Conservation (phyloP, 2,797 vertebrate genomes). For the Gallinago nigripennis region DNA sequence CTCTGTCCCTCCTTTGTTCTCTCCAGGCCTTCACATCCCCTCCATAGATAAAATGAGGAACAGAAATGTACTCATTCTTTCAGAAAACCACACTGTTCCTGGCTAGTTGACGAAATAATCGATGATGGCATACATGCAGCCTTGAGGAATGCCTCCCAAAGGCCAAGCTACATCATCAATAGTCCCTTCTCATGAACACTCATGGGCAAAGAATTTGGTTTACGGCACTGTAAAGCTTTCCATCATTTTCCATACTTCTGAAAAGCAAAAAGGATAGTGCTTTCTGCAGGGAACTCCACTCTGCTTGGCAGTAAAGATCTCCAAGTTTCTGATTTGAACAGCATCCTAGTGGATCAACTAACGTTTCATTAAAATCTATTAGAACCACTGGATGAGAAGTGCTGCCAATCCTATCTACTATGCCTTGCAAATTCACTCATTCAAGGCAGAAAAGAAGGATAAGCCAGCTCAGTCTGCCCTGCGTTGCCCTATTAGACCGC, state of each 20-base stretch:
- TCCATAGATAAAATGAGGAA: not conserved
- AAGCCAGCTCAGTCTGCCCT: not conserved
- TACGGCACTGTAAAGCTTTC: not conserved
- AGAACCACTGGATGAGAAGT: not conserved
- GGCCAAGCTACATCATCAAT: not conserved
- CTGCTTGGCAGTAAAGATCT: not conserved
- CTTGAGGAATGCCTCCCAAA: not conserved
- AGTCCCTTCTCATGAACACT: not conserved
- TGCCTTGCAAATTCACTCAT: not conserved
- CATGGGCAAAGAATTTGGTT: not conserved
- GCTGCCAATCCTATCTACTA: rapidly evolving
- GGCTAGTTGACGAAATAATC: not conserved
- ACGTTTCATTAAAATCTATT: not conserved
- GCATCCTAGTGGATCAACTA: not conserved
- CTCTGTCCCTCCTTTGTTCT: not conserved
- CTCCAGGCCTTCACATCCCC: not conserved
- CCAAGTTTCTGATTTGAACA: not conserved
- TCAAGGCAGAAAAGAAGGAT: not conserved
- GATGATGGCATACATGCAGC: not conserved
- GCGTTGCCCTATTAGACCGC: not conserved
- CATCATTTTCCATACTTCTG: not conserved
- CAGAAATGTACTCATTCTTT: not conserved
- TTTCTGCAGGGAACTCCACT: not conserved
- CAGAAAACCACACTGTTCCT: not conserved
- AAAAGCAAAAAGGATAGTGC: not conserved